Evolutionary conservation across 1,140 invertebrate species (phyloP), one percentile per base, ranked within the genome.

Genomic region (Lepidurus couesii): DNA sequence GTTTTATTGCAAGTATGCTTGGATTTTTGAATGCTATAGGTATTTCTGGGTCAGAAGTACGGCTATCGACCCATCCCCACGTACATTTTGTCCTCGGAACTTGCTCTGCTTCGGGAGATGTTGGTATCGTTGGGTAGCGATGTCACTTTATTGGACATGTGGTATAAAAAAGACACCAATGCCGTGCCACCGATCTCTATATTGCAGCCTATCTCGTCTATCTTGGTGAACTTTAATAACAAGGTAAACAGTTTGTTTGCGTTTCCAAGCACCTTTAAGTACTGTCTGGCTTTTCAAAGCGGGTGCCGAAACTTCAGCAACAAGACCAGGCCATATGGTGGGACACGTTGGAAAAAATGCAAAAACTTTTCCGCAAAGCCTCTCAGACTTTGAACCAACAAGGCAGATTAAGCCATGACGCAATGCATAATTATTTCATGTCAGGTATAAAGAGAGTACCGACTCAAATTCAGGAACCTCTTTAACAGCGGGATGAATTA

Each of bases 401-500:
- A 80, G 94, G 92, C 4, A 95, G 93, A 86, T 93, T 99, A 83
- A 92, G 93, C 82, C 91, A 95, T 82, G 96, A 98, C 75, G 92
- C 92, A 16, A 97, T 96, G 90, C 97, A 99, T 82, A 98, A 98
- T 85, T 99, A 98, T 85, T 98, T 97, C 83, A 98, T 98, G 97
- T 98, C 97, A 79, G 96, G 95, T 98, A 88, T 85, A 79, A 76
- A 75, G 76, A 75, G 76, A 10, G 9, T 81, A 45, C 9, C 13
- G 53, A 65, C 4, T 7, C 53, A 47, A 78, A 47, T 6, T 16
- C 8, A 65, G 8, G 21, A 21, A 65, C 0, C 16, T 73, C 24
- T 73, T 73, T 5, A 75, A 21, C 10, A 5, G 24, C 1, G 21
- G 1, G 10, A 11, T 75, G 21, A 75, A 8, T 9, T 75, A 10